Evolutionary conservation across 92 coral and sea anemone genomes (phyloP), one percentile per base, ranked within the genome.

Genomic region (Zoanthus sociatus): DNA sequence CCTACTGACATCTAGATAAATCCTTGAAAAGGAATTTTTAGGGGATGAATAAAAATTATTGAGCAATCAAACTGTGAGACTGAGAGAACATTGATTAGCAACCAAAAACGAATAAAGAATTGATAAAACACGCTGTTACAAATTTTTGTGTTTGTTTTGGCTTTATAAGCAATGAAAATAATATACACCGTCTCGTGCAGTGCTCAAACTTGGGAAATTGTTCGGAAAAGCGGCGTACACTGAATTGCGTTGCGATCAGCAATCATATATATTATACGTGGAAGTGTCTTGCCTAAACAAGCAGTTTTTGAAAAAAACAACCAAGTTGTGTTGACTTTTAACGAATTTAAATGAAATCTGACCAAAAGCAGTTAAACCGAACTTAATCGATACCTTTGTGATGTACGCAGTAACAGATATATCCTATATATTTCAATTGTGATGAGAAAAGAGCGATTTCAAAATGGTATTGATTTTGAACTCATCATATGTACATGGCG

Each of bases 201-300:
- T 20, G 72, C 72, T 7, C 6, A 18, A 67, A 67, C 73, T 64
- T 64, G 84, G 14, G 85, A 46, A 81, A 11, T 81, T 63, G 75
- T 81, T 60, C 66, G 75, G 75, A 81, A 81, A 64, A 64, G 61
- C 85, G 85, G 85, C 47, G 63, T 64, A 81, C 48, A 81, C 42
- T 20, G 69, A 2, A 46, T 9, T 37, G 44, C 44, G 70, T 48
- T 17, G 54, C 32, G 56, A 9, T 81, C 74, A 61, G 12, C 73
- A 60, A 61, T 37, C 42, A 60, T 78, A 74, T 47, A 3, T 45
- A 7, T 45, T 61, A 42, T 42, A 79, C 84, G 74, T 63, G 73
- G 73, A 56, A 81, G 17, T 72, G 60, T 37, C 18, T 81, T n/a
- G 85, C 66, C 70, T 4, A 45, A 44, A 18, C 47, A 12, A 26